Base-by-base conservation (phyloP, 2,113 vertebrate species). In the Elanus axillaris region DNA sequence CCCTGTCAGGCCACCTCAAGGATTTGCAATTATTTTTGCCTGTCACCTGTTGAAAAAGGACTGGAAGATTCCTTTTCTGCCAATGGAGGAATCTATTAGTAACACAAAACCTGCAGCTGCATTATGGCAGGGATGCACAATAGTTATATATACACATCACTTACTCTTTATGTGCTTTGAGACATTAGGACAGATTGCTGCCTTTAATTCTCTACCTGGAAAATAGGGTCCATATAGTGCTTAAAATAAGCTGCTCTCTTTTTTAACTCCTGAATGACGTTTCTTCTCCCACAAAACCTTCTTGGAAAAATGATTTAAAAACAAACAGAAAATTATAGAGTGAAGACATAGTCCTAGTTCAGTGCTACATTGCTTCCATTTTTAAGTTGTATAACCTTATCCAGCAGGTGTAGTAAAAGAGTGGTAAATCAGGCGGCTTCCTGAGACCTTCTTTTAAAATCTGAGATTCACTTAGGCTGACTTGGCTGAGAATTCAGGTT, bases 1-100 rank as follows among this genome's bases (percentile, higher is more conserved):
- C 60, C 48, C 52, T 93, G 43, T 75, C 53, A 94, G 56, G 68
- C 26, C 55, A 89, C 0, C 69, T 89, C 25, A 72, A 77, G 19
- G 48, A 84, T 84, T 31, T 89, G 47, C 52, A 95, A 56, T 93
- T 89, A 67, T 91, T 96, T 94, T 94, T 88, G 60, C 48, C 60
- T 88, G 56, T 93, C 76, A 95, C 96, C 88, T 96, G 91, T 96
- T 95, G 96, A 87, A 91, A 90, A 91, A 84, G 45, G 21, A 50
- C 19, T 64, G 40, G 36, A 94, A 94, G 62, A 73, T 90, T 85
- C 89, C 79, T 96, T 72, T 87, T 93, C 69, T 79, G 86, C 38
- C 69, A 58, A 53, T 43, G 47, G 67, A 83, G 7, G 38, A 83
- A 72, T 88, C 85, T 74, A 85, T 95, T 94, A 94, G 48, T 76